These are phyloP conservation scores for Erannis defoliaria DNA, from an alignment of 2,888 invertebrate species.

Conservation along the genomic window DNA sequence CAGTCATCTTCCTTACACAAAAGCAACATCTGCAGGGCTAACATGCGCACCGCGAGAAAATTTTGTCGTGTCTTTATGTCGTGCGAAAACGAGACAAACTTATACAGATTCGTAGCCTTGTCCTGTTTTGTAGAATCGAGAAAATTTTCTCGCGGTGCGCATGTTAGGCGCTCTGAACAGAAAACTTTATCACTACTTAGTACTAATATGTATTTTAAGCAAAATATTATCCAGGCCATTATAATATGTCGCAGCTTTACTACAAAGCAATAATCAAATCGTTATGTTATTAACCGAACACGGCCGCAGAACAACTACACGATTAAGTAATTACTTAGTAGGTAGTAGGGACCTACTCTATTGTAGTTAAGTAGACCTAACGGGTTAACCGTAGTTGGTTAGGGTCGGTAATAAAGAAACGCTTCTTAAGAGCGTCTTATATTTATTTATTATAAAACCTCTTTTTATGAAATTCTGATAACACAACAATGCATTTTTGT, in stretches of 20 bases:
- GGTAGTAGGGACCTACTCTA: constrained; percentile 17
- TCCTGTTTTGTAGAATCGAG: no score
- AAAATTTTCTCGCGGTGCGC: no score
- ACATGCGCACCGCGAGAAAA: no score
- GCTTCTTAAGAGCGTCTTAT: not conserved
- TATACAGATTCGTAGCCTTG: no score
- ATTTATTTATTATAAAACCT: not conserved
- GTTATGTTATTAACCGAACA: not conserved
- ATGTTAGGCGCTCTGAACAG: no score
- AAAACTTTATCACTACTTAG: no score
- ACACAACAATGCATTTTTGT: no score
- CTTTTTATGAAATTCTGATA: no score
- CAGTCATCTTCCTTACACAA: no score
- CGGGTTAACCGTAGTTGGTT: not conserved
- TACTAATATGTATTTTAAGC: not conserved
- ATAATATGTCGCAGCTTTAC: constrained; percentile 13
- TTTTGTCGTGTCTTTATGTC: no score
- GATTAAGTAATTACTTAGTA: constrained; percentile 37
- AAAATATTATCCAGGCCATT: not conserved
- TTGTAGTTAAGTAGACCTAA: constrained; percentile 4
- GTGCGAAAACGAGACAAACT: no score
- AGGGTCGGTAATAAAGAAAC: not conserved
- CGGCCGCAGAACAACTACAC: constrained; percentile 17
- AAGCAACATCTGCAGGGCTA: no score
- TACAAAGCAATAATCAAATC: constrained; percentile 21